Evolutionary conservation across 2,888 invertebrate genomes (phyloP).

Genomic region (Drosophila sordidula): DNA sequence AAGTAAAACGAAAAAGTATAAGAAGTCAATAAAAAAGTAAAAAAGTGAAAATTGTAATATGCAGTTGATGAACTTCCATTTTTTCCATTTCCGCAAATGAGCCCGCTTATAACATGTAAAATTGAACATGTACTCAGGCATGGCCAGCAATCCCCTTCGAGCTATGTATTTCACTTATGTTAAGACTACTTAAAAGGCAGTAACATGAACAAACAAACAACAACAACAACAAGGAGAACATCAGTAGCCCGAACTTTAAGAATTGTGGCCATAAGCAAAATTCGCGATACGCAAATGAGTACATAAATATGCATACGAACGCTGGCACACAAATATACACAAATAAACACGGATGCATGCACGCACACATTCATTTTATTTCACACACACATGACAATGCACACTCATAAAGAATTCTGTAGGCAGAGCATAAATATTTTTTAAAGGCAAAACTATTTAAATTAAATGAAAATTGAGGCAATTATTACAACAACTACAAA

Average conservation of each 20-base stretch:
- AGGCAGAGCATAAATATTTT: conserved; percentile 11
- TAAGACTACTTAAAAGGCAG: conserved; percentile 25
- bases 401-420: conserved; percentile 1
- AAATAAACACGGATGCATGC: no score
- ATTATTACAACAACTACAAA: conserved; percentile 27
- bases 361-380: conserved; percentile 23
- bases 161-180: conserved; percentile 28
- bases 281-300: conserved; percentile 28
- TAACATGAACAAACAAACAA: conserved; percentile 4
- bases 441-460: conserved; percentile 35
- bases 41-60: no score
- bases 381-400: not conserved
- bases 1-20: no score
- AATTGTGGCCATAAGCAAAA: conserved; percentile 47
- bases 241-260: conserved; percentile 26
- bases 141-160: conserved; percentile 19
- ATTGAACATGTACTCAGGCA: conserved; percentile 15
- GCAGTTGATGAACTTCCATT: no score
- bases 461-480: conserved; percentile 31
- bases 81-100: conserved; percentile 6
- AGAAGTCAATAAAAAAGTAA: no score
- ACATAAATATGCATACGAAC: conserved; percentile 14
- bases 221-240: conserved; percentile 12
- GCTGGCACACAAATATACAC: no score
- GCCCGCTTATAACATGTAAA: conserved; percentile 11